Base-by-base conservation (phyloP, 2,797 vertebrate species). In the Coregonus suidteri region DNA sequence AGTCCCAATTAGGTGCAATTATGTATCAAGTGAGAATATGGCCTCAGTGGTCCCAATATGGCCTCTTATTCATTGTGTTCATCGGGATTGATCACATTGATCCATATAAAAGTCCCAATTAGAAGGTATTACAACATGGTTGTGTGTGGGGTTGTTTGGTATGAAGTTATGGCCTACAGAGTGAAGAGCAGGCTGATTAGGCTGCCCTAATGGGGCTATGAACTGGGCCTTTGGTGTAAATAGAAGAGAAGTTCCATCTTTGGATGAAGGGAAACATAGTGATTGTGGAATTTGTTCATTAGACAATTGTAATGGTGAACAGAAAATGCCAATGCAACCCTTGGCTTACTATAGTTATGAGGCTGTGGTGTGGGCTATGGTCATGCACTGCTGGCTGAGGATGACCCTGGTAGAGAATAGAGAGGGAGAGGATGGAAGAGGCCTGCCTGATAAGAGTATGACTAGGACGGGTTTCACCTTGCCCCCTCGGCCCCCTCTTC, bases 1-100 rank as follows among this genome's bases (percentile, higher is more conserved):
- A 92, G 88, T 89, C 80, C 90, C 90, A 92, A 91, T 93, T 93
- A 93, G 90, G 84, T 88, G 84, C 90, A 92, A 93, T 93, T 91
- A 91, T 84, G 77, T 76, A 86, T 79, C 81, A 85, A 54, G 9
- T 67, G 56, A 78, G 75, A 79, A 84, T 51, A 59, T 82, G 5
- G 47, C 47, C 3, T 13, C 20, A 11, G 25, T 9, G 25, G 41
- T 47, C 7, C 41, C 41, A 47, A 47, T 47, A 47, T 47, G 41
- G 41, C 41, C 41, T 9, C 41, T 9, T 47, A 25, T 9, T 47
- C 41, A 75, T 79, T 37, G 73, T 78, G 82, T 88, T 89, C 80
- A 79, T 85, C 47, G 30, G 73, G 2, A 81, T 79, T 71, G 4
- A 25, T 51, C 41, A 51, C 1, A 47, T 68, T 83, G 81, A 86